These are phyloP conservation scores for Sebastes fasciatus DNA, from an alignment of 2,113 vertebrate genomes.

Conservation along the genomic window DNA sequence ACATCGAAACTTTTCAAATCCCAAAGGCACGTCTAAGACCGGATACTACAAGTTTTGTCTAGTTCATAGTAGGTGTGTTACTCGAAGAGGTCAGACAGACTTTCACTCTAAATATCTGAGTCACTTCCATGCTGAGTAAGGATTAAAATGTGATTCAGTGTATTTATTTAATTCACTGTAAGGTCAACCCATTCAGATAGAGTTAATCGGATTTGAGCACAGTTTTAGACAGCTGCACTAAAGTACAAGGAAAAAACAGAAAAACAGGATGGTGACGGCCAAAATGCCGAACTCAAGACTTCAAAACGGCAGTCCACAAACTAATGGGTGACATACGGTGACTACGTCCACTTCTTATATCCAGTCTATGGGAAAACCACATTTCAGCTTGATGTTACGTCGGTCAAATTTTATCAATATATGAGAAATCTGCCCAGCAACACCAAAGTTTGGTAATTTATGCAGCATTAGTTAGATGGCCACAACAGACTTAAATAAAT, in stretches of 20 bases:
- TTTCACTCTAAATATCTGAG: constrained; percentile 52
- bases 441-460: neutral
- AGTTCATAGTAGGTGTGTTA: constrained; percentile 41
- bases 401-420: too few species aligned
- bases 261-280: too few species aligned
- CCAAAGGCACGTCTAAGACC: neutral
- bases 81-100: constrained; percentile 36
- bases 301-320: too few species aligned
- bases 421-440: neutral
- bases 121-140: constrained; percentile 56
- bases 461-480: neutral
- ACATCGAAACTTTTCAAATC: constrained; percentile 39
- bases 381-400: neutral
- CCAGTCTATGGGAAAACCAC: neutral
- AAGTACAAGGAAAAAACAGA: too few species aligned
- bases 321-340: too few species aligned
- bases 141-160: constrained; percentile 13
- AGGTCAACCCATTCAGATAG: neutral
- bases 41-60: constrained; percentile 32
- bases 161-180: constrained; percentile 11
- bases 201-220: neutral
- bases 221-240: neutral
- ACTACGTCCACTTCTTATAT: too few species aligned
- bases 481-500: neutral
- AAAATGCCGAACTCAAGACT: too few species aligned